Evolutionary conservation across 1,140 invertebrate species (phyloP), one percentile per base, ranked within the genome.

Genomic region (Octopus bimaculoides): DNA sequence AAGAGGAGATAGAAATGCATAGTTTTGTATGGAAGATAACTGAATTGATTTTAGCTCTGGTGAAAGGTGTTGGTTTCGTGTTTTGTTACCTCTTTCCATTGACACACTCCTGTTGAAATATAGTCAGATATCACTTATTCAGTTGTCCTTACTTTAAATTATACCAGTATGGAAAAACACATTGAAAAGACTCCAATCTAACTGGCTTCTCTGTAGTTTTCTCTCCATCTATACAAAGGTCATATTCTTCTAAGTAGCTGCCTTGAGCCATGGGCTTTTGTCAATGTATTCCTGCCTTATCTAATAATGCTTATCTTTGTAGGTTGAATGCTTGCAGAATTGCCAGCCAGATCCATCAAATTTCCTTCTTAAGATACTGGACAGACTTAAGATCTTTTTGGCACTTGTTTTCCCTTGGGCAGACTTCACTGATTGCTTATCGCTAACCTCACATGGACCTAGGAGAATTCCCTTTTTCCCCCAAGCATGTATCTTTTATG

Each of bases 341-440:
- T 71, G 66, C 5, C 66, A 71, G 66, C 66, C 66, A 71, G 66
- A 71, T 71, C 66, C 66, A 71, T 71, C 66, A 71, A 71, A 20
- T 14, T 71, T 14, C 26, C 6, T 20, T 17, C 14, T 17, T 6
- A 9, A 71, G 14, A 17, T 6, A 9, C 6, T 14, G 9, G 66
- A 5, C 7, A 71, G 14, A 71, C 66, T 71, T 71, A 9, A 71
- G 66, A 71, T 71, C 66, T 71, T 71, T 71, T 71, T 71, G 66
- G 66, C 66, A 71, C 66, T n/a, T 20, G 14, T 71, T 71, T 71
- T 14, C 66, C 66, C 66, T 71, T 71, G 66, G 66, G 66, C 66
- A n/a, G 26, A 14, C 66, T 71, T 71, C 26, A 6, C 26, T 71
- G 66, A 71, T 71, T 71, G 14, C 8, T 20, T 71, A 71, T 71